Conservation (phyloP, 2,888 invertebrate species). For the Diarsia dahlii region DNA sequence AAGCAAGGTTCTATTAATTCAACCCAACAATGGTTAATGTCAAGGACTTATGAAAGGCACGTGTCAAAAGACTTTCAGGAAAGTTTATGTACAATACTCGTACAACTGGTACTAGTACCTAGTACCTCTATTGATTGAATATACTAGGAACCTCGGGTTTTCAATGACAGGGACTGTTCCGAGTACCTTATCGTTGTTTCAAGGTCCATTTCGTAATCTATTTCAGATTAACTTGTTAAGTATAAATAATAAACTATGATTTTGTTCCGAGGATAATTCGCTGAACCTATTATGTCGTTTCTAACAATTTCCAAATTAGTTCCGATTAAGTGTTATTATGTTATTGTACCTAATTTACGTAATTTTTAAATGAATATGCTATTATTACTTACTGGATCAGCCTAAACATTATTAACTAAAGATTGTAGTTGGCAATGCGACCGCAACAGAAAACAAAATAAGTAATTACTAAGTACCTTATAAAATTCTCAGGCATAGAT, state of each 20-base stretch:
- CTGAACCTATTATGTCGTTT: not conserved
- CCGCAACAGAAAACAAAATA: not conserved
- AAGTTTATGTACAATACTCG: not conserved
- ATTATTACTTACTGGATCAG: not conserved
- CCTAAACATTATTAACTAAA: too few relatives aligned
- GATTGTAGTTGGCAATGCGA: not conserved
- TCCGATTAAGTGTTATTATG: not conserved
- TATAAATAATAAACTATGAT: constrained; percentile 14
- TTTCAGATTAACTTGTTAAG: constrained; percentile 17
- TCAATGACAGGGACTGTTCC: constrained; percentile 21
- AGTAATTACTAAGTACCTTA: not conserved
- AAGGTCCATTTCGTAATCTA: constrained; percentile 17
- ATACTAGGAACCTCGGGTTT: constrained; percentile 36
- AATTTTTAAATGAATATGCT: not conserved
- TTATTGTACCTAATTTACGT: not conserved
- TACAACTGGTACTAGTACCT: not conserved
- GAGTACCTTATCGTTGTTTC: constrained; percentile 7
- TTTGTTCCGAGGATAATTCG: not conserved
- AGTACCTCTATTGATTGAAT: constrained; percentile 39
- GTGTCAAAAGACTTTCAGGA: not conserved
- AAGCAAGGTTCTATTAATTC: not conserved
- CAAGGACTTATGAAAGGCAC: not conserved
- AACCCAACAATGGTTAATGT: constrained; percentile 8
- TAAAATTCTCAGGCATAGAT: not conserved
- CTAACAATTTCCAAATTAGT: not conserved